Base-by-base conservation (phyloP, 2,888 invertebrate species). In the Adineta ricciae region DNA sequence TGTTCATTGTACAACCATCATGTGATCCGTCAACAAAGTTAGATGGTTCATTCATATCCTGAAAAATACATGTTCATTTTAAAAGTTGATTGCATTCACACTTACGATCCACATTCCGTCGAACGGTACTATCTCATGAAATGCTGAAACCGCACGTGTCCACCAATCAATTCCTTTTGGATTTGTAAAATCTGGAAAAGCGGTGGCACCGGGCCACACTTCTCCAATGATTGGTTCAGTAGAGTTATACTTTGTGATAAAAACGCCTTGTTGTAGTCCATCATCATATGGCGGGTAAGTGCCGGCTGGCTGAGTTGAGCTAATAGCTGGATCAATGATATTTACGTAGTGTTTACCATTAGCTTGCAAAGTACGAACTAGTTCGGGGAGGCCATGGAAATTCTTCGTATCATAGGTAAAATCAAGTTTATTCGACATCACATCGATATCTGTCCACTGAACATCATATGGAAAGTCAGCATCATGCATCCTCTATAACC, bases 231-330 rank as follows among this genome's bases (percentile, higher is more conserved):
- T 84, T 7, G 87, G 88, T 50, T 86, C 85, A 0, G 93, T 93
- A 32, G 54, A 52, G 11, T 92, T 91, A 9, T 88, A 87, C 88
- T 94, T 94, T 88, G 93, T 94, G n/a, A 95, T 91, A 88, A 95
- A 95, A 84, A 95, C 91, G 86, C 93, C 92, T 91, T 93, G 91
- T 87, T 93, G 92, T 0, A 94, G 87, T 0, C 95, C 95, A 84
- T 93, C 92, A 88, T 94, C 94, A 89, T 92, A 95, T 0, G 95
- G 94, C 0, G 92, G 92, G 89, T 95, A 95, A 32, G 90, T 89
- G 88, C 94, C 94, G 0, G 93, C 92, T 0, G 92, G 94, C 87
- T 94, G 94, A 11, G 41, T 78, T n/a, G 78, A 78, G 41, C 78
- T 78, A n/a, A 95, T 92, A 4, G 94, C 95, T 0, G 95, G 93